phyloP scores from a whole-genome alignment of 2,797 vertebrate genomes.

The Eutrigla gurnardus region DNA sequence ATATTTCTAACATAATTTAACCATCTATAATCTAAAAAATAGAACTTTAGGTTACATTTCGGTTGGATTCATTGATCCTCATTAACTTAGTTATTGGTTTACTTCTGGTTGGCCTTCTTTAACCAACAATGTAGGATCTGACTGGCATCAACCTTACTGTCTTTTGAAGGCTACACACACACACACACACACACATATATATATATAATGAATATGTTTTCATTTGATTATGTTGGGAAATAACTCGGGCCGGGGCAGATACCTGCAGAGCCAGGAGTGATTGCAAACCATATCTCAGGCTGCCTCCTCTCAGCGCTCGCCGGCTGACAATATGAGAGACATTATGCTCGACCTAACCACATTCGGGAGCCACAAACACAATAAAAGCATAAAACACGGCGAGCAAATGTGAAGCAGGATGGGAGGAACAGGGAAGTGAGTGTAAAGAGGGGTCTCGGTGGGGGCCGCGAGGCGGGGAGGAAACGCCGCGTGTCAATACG shows the following conservation, averaged over 20 bases:
- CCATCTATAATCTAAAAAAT: no score
- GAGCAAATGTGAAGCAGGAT: conserved; percentile 60
- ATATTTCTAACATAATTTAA: no score
- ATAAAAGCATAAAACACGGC: conserved; percentile 74
- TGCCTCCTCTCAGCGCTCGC: conserved; percentile 53
- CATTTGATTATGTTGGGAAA: conserved; percentile 71
- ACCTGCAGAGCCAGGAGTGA: conserved; percentile 67
- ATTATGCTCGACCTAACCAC: conserved; percentile 78
- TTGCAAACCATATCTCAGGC: conserved; percentile 73
- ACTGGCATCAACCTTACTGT: no score
- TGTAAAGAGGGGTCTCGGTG: conserved; percentile 63
- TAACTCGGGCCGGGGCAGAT: conserved; percentile 52
- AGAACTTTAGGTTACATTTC: no score
- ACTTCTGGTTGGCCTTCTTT: no score
- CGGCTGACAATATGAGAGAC: conserved; percentile 78
- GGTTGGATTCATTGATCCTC: no score
- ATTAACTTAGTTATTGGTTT: no score
- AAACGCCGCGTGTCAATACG: conserved; percentile 65
- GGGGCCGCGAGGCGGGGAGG: conserved; percentile 48
- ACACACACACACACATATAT: conserved; percentile 6
- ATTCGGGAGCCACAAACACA: conserved; percentile 79
- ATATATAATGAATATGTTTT: conserved; percentile 55
- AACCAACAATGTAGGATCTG: no score
- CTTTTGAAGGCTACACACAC: conserved; percentile 11
- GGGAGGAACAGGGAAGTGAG: conserved; percentile 32